Conservation (phyloP, 2,113 vertebrate genomes). For the Carassius auratus region DNA sequence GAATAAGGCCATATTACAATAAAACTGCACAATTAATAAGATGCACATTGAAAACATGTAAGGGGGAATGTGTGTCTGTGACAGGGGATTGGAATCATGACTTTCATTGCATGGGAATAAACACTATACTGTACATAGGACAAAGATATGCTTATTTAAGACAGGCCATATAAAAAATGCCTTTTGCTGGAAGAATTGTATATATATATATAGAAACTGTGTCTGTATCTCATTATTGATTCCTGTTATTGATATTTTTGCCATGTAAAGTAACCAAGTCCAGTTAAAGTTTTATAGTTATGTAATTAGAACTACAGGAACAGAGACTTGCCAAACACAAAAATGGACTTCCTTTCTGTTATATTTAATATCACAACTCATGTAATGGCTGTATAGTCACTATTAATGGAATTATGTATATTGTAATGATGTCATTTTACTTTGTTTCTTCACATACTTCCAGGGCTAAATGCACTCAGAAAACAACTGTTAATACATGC, state of each 20-base stretch:
- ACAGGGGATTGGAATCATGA: background rate
- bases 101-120: background rate
- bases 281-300: background rate
- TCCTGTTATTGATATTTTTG: background rate
- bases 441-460: background rate
- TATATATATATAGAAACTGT: too few species aligned
- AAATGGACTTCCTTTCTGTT: background rate
- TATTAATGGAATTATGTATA: too few species aligned
- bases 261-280: background rate
- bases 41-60: slow-evolving; percentile 24
- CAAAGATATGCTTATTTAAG: too few species aligned
- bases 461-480: background rate
- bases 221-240: background rate
- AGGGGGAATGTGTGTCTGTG: background rate
- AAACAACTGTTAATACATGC: background rate
- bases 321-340: background rate
- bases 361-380: background rate
- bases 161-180: background rate
- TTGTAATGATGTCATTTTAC: too few species aligned
- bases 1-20: slow-evolving; percentile 49
- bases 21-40: slow-evolving; percentile 34
- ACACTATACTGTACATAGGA: background rate
- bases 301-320: background rate
- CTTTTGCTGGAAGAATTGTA: background rate
- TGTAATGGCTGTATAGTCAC: background rate